Conservation (phyloP, 2,888 invertebrate species). For the Diaprepes abbreviatus region DNA sequence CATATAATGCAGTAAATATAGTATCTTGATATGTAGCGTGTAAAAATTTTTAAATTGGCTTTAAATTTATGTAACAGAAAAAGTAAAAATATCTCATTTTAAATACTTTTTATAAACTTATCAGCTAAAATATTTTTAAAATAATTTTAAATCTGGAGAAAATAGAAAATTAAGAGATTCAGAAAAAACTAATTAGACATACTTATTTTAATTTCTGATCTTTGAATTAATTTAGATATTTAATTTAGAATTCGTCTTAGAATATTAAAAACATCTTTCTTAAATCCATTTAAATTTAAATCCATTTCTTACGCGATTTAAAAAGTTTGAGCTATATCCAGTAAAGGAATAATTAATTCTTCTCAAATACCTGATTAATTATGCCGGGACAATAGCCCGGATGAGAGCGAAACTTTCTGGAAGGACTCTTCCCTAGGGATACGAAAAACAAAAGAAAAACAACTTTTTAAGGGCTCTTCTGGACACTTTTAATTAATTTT, state of each 20-base stretch:
- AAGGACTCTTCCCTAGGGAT: slow-evolving; percentile 20
- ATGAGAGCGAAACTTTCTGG: slow-evolving; percentile 36
- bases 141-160: no score
- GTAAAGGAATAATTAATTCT: slow-evolving; percentile 36
- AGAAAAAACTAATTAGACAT: no score
- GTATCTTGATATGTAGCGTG: no score
- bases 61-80: no score
- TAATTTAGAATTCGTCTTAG: background rate
- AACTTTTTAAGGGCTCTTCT: slow-evolving; percentile 27
- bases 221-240: no score
- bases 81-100: no score
- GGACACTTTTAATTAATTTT: slow-evolving; percentile 34
- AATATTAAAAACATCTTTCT: background rate
- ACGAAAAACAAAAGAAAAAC: slow-evolving; percentile 28
- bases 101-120: no score
- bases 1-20: no score
- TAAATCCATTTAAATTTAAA: slow-evolving; percentile 18
- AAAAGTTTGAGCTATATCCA: slow-evolving; percentile 26
- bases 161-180: no score
- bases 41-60: no score
- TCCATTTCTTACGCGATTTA: slow-evolving; percentile 28
- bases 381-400: slow-evolving; percentile 35
- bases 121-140: no score
- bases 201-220: no score
- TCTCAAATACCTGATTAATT: slow-evolving; percentile 44